Evolutionary conservation across 2,113 vertebrate species (phyloP), one percentile per base, ranked within the genome.

Genomic region (Leucosticte australis): DNA sequence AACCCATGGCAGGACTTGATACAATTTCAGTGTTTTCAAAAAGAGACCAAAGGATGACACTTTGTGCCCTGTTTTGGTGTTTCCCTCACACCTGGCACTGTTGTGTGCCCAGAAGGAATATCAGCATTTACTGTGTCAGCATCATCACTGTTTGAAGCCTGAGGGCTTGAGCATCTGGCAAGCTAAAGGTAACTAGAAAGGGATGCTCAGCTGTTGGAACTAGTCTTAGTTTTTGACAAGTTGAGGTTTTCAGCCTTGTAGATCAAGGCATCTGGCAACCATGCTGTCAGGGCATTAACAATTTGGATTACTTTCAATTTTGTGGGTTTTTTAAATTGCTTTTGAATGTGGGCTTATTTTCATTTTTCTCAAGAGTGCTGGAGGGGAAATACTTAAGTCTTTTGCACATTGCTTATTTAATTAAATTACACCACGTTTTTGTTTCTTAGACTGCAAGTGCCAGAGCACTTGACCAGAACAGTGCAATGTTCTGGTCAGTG

Each of bases 231-330:
- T 90, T 91, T 92, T 86, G 71, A 67, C 47, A 80, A 30, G 64
- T n/a, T 73, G 92, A 93, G 33, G n/a, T 47, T 88, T 95, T 69
- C n/a, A 85, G 63, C 82, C 87, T 95, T 92, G 80, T 92, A 73
- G 91, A 92, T 87, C 80, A 87, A 95, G 93, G 91, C 57, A 60
- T 71, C 87, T 89, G 73, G 62, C 15, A 92, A 41, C 56, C 0
- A 0, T 94, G 64, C 92, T 93, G 91, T 80, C 71, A 55, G 41
- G 42, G 60, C 73, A 77, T 70, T 88, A 88, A 81, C 47, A 53
- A 22, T 27, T 59, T 26, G 63, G 73, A 49, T 91, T 95, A 28
- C 44, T 81, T 93, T 81, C 46, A 37, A 2, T 65, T 87, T 70
- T 13, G 12, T 62, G 67, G 69, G 13, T 9, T 76, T 86, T 83